A percentile compares a stretch with the other conserved stretches of the same genome.
These are phyloP conservation scores for Calonectris borealis DNA, from an alignment of 2,113 vertebrate genomes.

Conservation along the genomic window DNA sequence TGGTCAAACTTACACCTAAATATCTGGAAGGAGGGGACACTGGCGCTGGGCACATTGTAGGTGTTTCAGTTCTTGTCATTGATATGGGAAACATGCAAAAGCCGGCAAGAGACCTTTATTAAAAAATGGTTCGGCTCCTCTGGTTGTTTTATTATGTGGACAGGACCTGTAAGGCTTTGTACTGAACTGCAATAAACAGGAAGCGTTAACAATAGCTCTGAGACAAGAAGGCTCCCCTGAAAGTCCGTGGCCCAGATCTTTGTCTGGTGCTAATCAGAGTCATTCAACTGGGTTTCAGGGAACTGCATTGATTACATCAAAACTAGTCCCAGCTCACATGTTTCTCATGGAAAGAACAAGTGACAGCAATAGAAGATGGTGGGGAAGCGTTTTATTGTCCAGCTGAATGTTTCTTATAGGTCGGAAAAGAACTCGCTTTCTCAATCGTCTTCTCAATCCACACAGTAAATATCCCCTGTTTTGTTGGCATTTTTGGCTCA, in stretches of 20 bases:
- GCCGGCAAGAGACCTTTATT: neutral
- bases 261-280: slow-evolving; percentile 36
- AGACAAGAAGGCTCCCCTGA: slow-evolving; percentile 49
- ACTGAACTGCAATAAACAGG: slow-evolving; percentile 54
- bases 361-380: neutral
- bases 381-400: neutral
- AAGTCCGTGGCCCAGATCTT: neutral
- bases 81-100: neutral
- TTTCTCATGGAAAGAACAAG: neutral
- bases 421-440: neutral
- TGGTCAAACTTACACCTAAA: neutral
- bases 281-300: neutral
- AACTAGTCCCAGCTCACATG: neutral
- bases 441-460: neutral
- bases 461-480: neutral
- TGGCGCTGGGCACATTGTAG: neutral
- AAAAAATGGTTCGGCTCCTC: neutral
- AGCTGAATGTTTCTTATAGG: neutral
- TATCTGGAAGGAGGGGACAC: neutral
- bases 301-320: neutral
- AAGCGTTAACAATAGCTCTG: slow-evolving; percentile 63
- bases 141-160: slow-evolving; percentile 1
- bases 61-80: neutral
- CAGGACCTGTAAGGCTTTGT: slow-evolving; percentile 38
- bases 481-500: neutral